These are phyloP conservation scores for Drosophila nebulosa DNA, from an alignment of 1,140 invertebrate genomes.

Conservation along the genomic window DNA sequence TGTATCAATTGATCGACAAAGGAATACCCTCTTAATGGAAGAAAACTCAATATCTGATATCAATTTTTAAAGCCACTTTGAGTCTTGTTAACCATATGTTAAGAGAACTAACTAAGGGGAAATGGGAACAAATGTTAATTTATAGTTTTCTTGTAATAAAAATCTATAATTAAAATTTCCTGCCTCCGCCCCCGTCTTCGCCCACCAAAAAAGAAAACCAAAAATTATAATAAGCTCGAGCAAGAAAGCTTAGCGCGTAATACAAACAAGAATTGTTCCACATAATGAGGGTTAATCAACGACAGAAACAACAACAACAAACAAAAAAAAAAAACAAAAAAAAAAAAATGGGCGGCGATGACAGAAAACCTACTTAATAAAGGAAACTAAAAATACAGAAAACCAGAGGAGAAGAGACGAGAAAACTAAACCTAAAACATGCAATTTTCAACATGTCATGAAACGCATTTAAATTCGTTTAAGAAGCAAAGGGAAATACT, in stretches of 20 bases:
- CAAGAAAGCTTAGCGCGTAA: conserved; percentile 24
- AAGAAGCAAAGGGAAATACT: conserved; percentile 48
- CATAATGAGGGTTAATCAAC: conserved; percentile 54
- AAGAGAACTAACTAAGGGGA: too few relatives aligned
- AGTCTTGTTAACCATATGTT: too few relatives aligned
- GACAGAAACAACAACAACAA: background rate
- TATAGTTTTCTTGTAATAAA: background rate
- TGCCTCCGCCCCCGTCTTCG: background rate
- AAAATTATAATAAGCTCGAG: background rate
- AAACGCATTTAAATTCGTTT: conserved; percentile 68
- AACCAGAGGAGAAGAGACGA: background rate
- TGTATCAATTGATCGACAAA: background rate
- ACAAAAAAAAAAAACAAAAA: too few relatives aligned
- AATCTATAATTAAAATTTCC: conserved; percentile 44
- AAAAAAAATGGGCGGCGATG: conserved; percentile 6
- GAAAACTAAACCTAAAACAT: conserved; percentile 58
- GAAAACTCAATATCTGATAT: too few relatives aligned
- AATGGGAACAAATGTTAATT: background rate
- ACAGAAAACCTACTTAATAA: conserved; percentile 63
- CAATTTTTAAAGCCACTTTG: too few relatives aligned
- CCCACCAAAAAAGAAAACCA: background rate
- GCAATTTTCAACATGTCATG: conserved; percentile 61
- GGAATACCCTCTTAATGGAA: background rate
- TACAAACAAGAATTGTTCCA: conserved; percentile 40
- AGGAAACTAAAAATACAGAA: conserved; percentile 32